Conservation (phyloP, 2,113 vertebrate genomes). For the Pygoscelis antarcticus region DNA sequence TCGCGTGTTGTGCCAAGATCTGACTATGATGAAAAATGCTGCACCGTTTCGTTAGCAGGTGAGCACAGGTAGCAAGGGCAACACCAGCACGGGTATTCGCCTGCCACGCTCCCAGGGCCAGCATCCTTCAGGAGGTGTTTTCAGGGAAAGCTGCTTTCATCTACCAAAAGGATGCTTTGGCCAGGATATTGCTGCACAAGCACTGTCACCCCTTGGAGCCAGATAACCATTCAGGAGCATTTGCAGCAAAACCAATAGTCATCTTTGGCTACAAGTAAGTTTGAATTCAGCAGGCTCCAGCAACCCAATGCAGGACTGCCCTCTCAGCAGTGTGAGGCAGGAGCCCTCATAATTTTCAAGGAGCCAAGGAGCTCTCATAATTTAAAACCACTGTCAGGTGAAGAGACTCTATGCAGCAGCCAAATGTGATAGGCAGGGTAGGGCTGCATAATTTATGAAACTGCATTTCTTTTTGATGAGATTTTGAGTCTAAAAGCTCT, state of each 20-base stretch:
- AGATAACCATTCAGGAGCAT: neutral
- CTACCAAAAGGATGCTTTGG: neutral
- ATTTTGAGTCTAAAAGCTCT: conserved; percentile 24
- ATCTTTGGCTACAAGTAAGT: accelerated
- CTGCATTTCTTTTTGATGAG: conserved; percentile 41
- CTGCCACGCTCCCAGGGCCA: neutral
- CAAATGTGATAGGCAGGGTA: neutral
- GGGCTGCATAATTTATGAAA: conserved; percentile 36
- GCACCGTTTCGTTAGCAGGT: neutral
- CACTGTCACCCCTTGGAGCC: neutral
- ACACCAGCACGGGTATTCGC: accelerated
- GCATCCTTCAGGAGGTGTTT: neutral
- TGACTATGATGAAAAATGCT: accelerated
- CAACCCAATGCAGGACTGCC: neutral
- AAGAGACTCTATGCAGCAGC: neutral
- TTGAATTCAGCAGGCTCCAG: neutral
- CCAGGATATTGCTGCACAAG: neutral
- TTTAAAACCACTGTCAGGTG: neutral
- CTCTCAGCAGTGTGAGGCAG: neutral
- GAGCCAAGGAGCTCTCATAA: neutral
- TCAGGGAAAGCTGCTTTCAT: neutral
- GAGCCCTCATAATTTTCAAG: neutral
- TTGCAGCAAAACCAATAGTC: neutral
- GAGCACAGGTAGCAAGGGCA: neutral
- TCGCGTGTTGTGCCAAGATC: neutral